Evolutionary conservation across 2,888 invertebrate genomes (phyloP).

Genomic region (Coelopa pilipes): DNA sequence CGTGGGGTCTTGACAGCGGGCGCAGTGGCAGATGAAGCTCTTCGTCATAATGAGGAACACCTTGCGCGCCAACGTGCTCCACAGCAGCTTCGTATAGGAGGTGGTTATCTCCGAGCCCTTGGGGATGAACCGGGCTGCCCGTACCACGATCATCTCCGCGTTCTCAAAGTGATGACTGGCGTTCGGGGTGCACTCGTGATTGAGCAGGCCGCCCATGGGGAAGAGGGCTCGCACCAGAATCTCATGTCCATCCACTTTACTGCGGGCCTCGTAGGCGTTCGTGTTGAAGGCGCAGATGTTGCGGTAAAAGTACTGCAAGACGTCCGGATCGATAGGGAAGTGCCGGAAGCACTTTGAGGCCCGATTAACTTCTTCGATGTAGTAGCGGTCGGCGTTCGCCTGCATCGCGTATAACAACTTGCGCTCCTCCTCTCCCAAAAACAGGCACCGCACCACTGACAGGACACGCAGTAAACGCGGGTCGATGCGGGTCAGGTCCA

Average conservation of each 20-base stretch:
- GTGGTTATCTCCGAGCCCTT: conserved; percentile 76
- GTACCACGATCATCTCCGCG: conserved; percentile 71
- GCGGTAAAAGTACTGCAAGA: conserved; percentile 59
- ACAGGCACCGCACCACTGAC: conserved; percentile 61
- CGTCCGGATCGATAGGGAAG: conserved; percentile 59
- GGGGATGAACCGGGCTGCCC: conserved; percentile 71
- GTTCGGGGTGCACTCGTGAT: conserved; percentile 79
- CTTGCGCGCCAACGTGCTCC: conserved; percentile 76
- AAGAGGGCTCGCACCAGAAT: conserved; percentile 73
- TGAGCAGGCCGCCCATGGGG: conserved; percentile 75
- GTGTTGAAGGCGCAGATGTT: conserved; percentile 65
- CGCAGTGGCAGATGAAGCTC: conserved; percentile 76
- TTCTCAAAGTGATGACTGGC: conserved; percentile 75
- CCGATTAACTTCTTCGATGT: conserved; percentile 55
- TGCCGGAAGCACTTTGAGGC: conserved; percentile 60
- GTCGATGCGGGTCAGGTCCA: conserved; percentile 58
- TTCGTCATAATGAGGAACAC: conserved; percentile 73
- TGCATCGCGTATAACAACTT: conserved; percentile 62
- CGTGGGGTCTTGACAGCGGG: conserved; percentile 76
- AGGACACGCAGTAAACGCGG: conserved; percentile 59
- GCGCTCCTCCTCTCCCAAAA: conserved; percentile 56
- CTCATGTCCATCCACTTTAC: conserved; percentile 55
- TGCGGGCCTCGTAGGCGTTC: conserved; percentile 64
- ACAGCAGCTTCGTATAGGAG: conserved; percentile 77
- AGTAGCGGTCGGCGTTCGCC: conserved; percentile 61